Percentiles rank a stretch among this genome's conserved stretches.
These are phyloP conservation scores for Drosophila melanica DNA, from an alignment of 1,140 invertebrate species.

Conservation along the genomic window DNA sequence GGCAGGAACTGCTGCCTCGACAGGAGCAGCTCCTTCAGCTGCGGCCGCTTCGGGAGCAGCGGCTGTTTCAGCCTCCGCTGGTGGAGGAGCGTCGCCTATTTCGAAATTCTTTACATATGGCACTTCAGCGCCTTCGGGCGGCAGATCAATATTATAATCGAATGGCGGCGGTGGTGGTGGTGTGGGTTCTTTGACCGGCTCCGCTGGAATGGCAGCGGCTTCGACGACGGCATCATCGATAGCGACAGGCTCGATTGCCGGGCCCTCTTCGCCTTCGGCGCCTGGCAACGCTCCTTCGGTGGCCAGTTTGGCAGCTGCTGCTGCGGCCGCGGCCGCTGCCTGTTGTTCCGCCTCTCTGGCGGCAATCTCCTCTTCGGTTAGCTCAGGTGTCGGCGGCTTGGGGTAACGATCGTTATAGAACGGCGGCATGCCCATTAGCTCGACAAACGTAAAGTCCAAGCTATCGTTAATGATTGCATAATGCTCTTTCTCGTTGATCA, in stretches of 20 bases:
- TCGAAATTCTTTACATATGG: conserved; percentile 83
- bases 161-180: conserved; percentile 84
- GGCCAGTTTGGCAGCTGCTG: conserved; percentile 36
- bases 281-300: conserved; percentile 40
- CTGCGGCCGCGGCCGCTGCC: conserved; percentile 27
- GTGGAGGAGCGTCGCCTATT: conserved; percentile 65
- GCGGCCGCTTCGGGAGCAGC: conserved; percentile 42
- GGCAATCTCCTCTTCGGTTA: conserved; percentile 80
- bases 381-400: conserved; percentile 81
- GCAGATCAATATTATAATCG: conserved; percentile 83
- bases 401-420: conserved; percentile 84
- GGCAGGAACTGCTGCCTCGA: conserved; percentile 75
- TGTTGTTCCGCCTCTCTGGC: conserved; percentile 30
- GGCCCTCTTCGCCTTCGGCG: conserved; percentile 31
- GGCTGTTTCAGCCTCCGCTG: conserved; percentile 65
- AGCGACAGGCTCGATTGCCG: conserved; percentile 28
- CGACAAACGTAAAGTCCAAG: conserved; percentile 98
- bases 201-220: conserved; percentile 38
- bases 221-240: conserved; percentile 44
- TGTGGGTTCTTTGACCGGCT: conserved; percentile 73
- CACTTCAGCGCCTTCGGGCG: conserved; percentile 84
- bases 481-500: conserved; percentile 98
- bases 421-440: conserved; percentile 91
- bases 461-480: conserved; percentile 99
- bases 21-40: conserved; percentile 82